A percentile compares a stretch with the other conserved stretches of the same genome.
Evolutionary conservation across 2,113 vertebrate genomes (phyloP).

Genomic region (Rousettus leschenaultii): DNA sequence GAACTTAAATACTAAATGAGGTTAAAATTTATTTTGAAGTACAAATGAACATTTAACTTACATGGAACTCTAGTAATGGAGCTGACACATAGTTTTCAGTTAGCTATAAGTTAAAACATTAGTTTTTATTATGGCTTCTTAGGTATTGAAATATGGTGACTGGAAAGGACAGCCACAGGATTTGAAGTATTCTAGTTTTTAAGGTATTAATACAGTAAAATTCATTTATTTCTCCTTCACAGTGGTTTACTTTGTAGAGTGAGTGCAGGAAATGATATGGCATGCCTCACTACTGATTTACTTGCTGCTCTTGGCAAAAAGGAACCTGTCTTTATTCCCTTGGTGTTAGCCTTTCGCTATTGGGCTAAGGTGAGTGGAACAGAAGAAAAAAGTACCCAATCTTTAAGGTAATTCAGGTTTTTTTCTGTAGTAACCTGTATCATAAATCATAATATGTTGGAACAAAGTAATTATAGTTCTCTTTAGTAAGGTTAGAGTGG

Average conservation of each 20-base stretch:
- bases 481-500: neutral
- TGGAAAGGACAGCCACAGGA: neutral
- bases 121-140: constrained; percentile 1
- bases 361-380: constrained; percentile 93
- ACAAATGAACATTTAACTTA: neutral
- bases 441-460: neutral
- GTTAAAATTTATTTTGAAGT: constrained; percentile 32
- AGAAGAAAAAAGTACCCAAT: neutral
- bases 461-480: neutral
- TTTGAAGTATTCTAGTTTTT: constrained; percentile 38
- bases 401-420: constrained; percentile 8
- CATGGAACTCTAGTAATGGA: neutral
- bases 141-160: constrained; percentile 21
- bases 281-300: constrained; percentile 97
- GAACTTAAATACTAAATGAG: neutral
- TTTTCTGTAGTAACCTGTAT: neutral
- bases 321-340: constrained; percentile 93
- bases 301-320: constrained; percentile 91
- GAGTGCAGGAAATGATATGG: constrained; percentile 96
- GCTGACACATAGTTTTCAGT: neutral
- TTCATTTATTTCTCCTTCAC: constrained; percentile 67
- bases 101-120: constrained; percentile 25
- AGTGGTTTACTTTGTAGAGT: constrained; percentile 96
- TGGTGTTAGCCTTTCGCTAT: constrained; percentile 96
- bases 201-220: neutral